Evolutionary conservation across 1,140 invertebrate genomes (phyloP).

Genomic region (Drosophila willistoni): DNA sequence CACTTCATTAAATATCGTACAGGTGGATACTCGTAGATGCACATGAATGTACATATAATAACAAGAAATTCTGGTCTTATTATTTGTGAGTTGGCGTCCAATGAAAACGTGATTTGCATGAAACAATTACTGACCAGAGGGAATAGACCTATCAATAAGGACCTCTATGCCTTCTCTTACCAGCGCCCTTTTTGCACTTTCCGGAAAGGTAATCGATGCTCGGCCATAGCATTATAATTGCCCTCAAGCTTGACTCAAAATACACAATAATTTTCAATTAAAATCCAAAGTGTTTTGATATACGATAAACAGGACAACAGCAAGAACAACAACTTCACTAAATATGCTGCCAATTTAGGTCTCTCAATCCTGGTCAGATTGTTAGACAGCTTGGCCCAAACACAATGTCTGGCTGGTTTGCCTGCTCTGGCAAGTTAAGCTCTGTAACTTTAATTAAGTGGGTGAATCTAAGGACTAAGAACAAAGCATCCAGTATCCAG

Average conservation of each 20-base stretch:
- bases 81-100: conserved; percentile 21
- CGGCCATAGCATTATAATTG: conserved; percentile 11
- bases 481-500: background rate
- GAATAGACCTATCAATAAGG: background rate
- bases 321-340: conserved; percentile 37
- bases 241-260: conserved; percentile 5
- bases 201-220: conserved; percentile 35
- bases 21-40: background rate
- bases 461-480: conserved; percentile 14
- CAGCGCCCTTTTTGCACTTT: background rate
- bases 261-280: conserved; percentile 54
- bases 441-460: conserved; percentile 61
- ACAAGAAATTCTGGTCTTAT: conserved; percentile 25
- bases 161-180: background rate
- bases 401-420: conserved; percentile 18
- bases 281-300: conserved; percentile 46
- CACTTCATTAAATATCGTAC: conserved; percentile 30
- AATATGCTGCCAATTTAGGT: conserved; percentile 45
- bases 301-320: conserved; percentile 19
- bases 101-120: conserved; percentile 41
- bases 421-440: conserved; percentile 18
- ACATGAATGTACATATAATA: conserved; percentile 1
- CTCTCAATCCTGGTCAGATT: conserved; percentile 25
- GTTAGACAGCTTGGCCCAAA: conserved; percentile 7
- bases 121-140: conserved; percentile 6